Base-by-base conservation (phyloP, 64 coral and sea anemone genomes). In the Astreopora myriophthalma region DNA sequence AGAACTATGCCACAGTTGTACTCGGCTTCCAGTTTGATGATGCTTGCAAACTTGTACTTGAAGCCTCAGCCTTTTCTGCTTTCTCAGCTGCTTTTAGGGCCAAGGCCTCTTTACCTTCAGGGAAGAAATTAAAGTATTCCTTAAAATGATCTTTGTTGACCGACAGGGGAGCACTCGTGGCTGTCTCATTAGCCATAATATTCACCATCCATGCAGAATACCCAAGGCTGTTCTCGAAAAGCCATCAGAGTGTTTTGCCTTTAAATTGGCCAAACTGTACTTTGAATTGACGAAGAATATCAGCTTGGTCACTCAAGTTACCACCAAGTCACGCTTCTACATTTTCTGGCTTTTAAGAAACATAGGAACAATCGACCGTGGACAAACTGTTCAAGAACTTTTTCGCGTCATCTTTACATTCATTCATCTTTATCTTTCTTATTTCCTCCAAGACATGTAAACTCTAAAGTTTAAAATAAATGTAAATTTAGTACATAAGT, bases 201-300 rank as follows among this genome's bases (percentile, higher is more conserved):
- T 27, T 67, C 4, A 67, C 63, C 57, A 64, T 3, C 85, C 48
- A 79, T 20, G 75, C 75, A 0, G 38, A 23, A 5, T 79, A 79
- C 1, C 88, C 88, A 65, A 90, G 62, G 6, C 23, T 24, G 32
- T 90, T 81, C 25, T 90, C 88, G 11, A 90, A 5, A 33, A 90
- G 75, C 74, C 88, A 90, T 39, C 48, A 67, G 74, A 90, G 69
- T 0, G 26, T 81, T 23, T 81, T 38, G 9, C 74, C 88, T 20
- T 66, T 13, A 42, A 51, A 90, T 35, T 14, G 3, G 2, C 65
- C 75, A 69, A 90, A 81, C 22, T 90, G 88, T 20, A 90, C 32
- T 20, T 81, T 60, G 2, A 51, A 80, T 55, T 90, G 36, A 1
- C 88, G 75, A 0, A 88, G 29, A 57, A 71, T 3, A 71, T 32